Evolutionary conservation across 2,888 invertebrate genomes (phyloP).

Genomic region (Chromoteleia sp.): DNA sequence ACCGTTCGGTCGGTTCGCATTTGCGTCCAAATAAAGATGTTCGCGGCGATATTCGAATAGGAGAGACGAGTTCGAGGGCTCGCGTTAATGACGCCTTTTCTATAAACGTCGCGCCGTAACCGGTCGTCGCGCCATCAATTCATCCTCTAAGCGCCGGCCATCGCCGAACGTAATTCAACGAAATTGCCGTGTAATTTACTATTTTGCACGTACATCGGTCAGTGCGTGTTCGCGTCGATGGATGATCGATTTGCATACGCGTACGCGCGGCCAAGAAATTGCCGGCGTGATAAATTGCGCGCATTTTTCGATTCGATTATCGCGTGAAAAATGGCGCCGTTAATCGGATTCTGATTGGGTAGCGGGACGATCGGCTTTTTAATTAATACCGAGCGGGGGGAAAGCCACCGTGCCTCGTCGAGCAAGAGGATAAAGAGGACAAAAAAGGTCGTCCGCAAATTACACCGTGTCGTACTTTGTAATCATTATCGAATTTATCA

Average conservation of each 20-base stretch:
- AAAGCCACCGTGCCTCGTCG: neutral
- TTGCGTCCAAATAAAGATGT: too few species aligned
- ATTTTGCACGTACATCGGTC: constrained; percentile 75
- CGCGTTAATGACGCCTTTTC: constrained; percentile 56
- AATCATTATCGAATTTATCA: too few species aligned
- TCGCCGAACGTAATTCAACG: constrained; percentile 72
- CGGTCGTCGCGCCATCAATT: constrained; percentile 65
- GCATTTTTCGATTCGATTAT: constrained; percentile 2
- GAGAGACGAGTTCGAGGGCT: constrained; percentile 37
- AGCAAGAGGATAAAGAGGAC: neutral
- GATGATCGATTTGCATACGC: constrained; percentile 56
- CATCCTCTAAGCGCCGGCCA: constrained; percentile 57
- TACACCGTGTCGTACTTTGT: neutral
- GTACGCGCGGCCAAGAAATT: constrained; percentile 18
- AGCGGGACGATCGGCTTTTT: constrained; percentile 7
- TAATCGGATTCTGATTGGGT: constrained; percentile 33
- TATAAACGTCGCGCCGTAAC: constrained; percentile 60
- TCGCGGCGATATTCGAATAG: too few species aligned
- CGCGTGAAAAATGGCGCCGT: constrained; percentile 31
- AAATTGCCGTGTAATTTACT: constrained; percentile 78
- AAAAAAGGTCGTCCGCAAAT: neutral
- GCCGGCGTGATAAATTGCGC: constrained; percentile 26
- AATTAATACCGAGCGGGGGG: neutral
- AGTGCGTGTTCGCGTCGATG: constrained; percentile 61
- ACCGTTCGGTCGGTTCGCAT: too few species aligned